Percentiles rank a stretch among this genome's conserved stretches.
Conservation (phyloP, 2,888 invertebrate genomes). For the Morinoia aosen region DNA sequence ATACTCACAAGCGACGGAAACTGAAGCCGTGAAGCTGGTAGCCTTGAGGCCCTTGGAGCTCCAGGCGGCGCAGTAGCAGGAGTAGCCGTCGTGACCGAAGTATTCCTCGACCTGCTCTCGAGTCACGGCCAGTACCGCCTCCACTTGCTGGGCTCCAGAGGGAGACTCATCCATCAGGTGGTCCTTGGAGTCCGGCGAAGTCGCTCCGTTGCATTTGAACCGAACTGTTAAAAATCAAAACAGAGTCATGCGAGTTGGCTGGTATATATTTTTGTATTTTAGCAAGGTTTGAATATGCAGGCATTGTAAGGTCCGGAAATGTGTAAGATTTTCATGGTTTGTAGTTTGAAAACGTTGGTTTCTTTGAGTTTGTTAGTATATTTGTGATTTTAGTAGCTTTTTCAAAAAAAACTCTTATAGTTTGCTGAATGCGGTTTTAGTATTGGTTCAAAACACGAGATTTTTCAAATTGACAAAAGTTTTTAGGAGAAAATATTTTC, state of each 20-base stretch:
- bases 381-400: too few relatives aligned
- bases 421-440: too few relatives aligned
- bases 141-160: conserved; percentile 11
- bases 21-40: conserved; percentile 19
- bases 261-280: too few relatives aligned
- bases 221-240: conserved; percentile 71
- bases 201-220: conserved; percentile 84
- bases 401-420: too few relatives aligned
- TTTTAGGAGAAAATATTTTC: too few relatives aligned
- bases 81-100: conserved; percentile 49
- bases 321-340: too few relatives aligned
- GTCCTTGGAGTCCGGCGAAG: conserved; percentile 19
- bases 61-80: conserved; percentile 52
- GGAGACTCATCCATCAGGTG: not conserved
- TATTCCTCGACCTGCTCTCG: conserved; percentile 53
- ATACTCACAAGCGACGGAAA: conserved; percentile 42
- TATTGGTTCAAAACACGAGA: too few relatives aligned
- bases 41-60: conserved; percentile 11
- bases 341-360: too few relatives aligned
- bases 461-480: too few relatives aligned
- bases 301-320: too few relatives aligned
- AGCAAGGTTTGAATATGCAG: too few relatives aligned
- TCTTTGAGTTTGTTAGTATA: too few relatives aligned
- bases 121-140: conserved; percentile 18
- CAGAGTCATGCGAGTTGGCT: not conserved